phyloP scores from a whole-genome alignment of 2,113 vertebrate genomes.

The Pollachius pollachius region DNA sequence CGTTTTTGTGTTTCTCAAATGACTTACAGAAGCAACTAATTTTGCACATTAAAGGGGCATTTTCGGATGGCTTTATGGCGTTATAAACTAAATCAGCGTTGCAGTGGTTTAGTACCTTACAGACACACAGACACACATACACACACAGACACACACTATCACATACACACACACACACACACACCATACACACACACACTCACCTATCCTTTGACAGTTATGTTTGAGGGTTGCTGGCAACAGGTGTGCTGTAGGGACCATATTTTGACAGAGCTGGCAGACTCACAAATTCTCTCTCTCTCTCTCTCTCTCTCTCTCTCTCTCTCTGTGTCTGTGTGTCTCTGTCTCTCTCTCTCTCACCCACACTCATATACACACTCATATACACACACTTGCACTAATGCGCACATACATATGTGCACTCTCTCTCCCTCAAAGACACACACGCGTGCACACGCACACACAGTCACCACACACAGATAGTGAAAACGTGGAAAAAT shows the following conservation, averaged over 20 bases:
- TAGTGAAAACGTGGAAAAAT: slow-evolving; percentile 28
- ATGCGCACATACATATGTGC: not conserved
- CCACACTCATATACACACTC: slow-evolving; percentile 13
- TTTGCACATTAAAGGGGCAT: slow-evolving; percentile 11
- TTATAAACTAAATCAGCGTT: slow-evolving; percentile 28
- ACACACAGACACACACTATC: slow-evolving; percentile 5
- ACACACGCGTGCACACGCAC: not conserved
- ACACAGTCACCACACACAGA: not conserved
- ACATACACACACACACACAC: slow-evolving; percentile 35
- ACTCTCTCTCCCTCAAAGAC: not conserved
- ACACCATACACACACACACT: slow-evolving; percentile 30
- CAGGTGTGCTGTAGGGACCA: slow-evolving; percentile 76
- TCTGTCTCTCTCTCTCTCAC: not conserved
- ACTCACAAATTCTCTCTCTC: slow-evolving; percentile 54
- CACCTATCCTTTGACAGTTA: slow-evolving; percentile 62
- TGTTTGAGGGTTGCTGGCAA: slow-evolving; percentile 76
- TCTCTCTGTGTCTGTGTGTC: too few relatives aligned
- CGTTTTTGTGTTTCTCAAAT: slow-evolving; percentile 9
- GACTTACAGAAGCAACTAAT: slow-evolving; percentile 35
- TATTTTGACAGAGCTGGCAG: slow-evolving; percentile 76
- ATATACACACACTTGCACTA: slow-evolving; percentile 15
- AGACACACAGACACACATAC: slow-evolving; percentile 37
- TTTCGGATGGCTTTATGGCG: not conserved
- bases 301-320: not conserved
- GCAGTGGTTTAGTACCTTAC: slow-evolving; percentile 7